phyloP scores from a whole-genome alignment of 92 coral and sea anemone genomes.

The Zoanthus sociatus region DNA sequence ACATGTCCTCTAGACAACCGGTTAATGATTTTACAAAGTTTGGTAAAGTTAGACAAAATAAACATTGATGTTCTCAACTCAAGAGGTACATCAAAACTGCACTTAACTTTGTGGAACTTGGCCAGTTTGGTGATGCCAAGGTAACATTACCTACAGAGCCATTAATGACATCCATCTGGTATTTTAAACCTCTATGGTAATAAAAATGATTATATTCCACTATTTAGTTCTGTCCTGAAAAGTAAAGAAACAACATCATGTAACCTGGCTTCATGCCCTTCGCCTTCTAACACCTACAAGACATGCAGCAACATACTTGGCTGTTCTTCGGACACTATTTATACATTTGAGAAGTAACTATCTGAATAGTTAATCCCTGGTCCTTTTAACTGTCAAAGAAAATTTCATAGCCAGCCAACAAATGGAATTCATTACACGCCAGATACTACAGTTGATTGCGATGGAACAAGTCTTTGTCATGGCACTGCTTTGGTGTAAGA shows the following conservation, averaged over 20 bases:
- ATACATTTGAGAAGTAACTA: not conserved
- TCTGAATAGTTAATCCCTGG: constrained; percentile 3
- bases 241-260: too few species aligned
- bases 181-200: not conserved
- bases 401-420: too few species aligned
- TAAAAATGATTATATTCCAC: not conserved
- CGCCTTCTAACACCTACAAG: not conserved
- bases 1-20: not conserved
- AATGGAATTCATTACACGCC: too few species aligned
- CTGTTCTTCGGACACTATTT: too few species aligned
- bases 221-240: not conserved
- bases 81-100: not conserved
- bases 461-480: too few species aligned
- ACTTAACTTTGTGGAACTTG: not conserved
- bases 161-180: not conserved
- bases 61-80: not conserved
- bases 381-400: too few species aligned
- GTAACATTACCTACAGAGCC: not conserved
- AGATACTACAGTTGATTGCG: too few species aligned
- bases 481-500: too few species aligned
- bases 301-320: not conserved
- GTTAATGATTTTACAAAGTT: not conserved
- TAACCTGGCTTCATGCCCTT: not conserved
- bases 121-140: not conserved
- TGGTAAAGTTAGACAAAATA: not conserved